Base-by-base conservation (phyloP, 1,140 invertebrate species). In the Ectropis grisescens region DNA sequence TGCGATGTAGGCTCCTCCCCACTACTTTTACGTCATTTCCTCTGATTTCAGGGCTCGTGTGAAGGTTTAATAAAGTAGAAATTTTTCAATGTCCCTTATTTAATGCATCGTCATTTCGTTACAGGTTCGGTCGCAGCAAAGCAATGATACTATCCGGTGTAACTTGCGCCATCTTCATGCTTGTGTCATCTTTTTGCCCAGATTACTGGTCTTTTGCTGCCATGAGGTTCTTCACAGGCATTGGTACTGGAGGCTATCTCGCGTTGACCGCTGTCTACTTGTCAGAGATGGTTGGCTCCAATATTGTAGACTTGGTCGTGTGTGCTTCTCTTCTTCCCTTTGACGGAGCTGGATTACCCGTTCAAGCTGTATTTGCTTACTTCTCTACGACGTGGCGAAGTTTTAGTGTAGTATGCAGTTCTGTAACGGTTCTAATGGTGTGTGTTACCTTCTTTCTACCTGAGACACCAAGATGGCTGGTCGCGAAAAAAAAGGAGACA, bases 391-490 rank as follows among this genome's bases (percentile, higher is more conserved):
- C 42, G 19, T 71, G 67, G 67, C 49, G 47, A 11, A 37, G 38
- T 1, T 66, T 34, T 13, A 25, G 52, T 3, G 28, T 64, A 1
- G 41, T 32, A 12, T 57, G 46, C 16, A 43, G 46, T 13, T 11
- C 48, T 23, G 33, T 40, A 0, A 47, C 56, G 4, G 27, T 54
- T 11, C 26, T 65, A 2, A 56, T 66, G 16, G 28, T 62, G 13
- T 2, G 51, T 1, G 30, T 52, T 4, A 24, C 54, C 5, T 15
- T 51, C 4, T 50, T 49, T 25, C 12, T 68, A 27, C 64, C 67
- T 11, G 67, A 71, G 36, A 50, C 64, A 13, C 64, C 64, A 1
- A 51, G 64, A 30, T 71, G 67, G 67, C 42, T 68, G 30, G 47
- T 68, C 22, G 41, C 54, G 11, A 50, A 56, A 25, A 54, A 57